A percentile compares a stretch with the other conserved stretches of the same genome.
Conservation (phyloP, 1,140 invertebrate species). For the roundworm (Caenorhabditis elegans) region WBcel235 BX284605.5:12724501-12725000, state of each 20-base stretch:
- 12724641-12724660: no score
- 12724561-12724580: slow-evolving; percentile 7
- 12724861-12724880: slow-evolving; percentile 3
- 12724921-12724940: neutral
- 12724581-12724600: neutral
- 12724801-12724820: no score
- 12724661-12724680: neutral
- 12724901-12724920: neutral
- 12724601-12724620: neutral
- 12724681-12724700: slow-evolving; percentile 2
- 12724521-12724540: no score
- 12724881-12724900: slow-evolving; percentile 17
- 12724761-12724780: slow-evolving; percentile 1
- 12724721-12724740: slow-evolving; percentile 15
- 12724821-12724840: no score
- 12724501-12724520: no score
- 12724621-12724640: neutral
- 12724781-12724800: no score
- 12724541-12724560: no score
- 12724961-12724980: neutral
- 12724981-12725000: neutral
- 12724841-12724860: neutral
- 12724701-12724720: slow-evolving; percentile 17
- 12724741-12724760: slow-evolving; percentile 21
- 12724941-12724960: neutral